phyloP scores from a whole-genome alignment of 2,888 invertebrate genomes.

The Melanostoma mellinum region DNA sequence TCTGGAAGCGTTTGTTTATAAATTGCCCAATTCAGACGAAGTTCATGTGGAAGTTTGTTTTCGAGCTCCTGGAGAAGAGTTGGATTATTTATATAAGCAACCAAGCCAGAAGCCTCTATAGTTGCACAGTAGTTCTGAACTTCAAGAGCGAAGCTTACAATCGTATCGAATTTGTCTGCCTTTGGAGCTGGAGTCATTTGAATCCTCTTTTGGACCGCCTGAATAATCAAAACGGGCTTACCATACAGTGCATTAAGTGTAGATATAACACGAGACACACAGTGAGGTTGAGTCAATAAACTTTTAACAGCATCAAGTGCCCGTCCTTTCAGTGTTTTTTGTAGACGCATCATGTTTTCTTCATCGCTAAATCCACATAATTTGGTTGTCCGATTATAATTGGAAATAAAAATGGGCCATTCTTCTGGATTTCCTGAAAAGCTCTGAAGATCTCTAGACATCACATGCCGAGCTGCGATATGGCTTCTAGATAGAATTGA shows the following conservation, averaged over 20 bases:
- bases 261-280: slow-evolving; percentile 18
- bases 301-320: slow-evolving; percentile 5
- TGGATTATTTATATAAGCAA: slow-evolving; percentile 51
- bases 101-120: slow-evolving; percentile 12
- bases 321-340: slow-evolving; percentile 16
- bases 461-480: slow-evolving; percentile 6
- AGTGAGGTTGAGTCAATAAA: slow-evolving; percentile 17
- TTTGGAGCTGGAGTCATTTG: slow-evolving; percentile 10
- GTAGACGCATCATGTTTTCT: slow-evolving; percentile 20
- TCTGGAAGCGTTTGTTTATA: slow-evolving; percentile 5
- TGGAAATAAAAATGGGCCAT: slow-evolving; percentile 18
- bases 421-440: slow-evolving; percentile 6
- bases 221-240: slow-evolving; percentile 13
- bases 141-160: slow-evolving; percentile 9
- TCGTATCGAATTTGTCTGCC: slow-evolving; percentile 14
- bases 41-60: slow-evolving; percentile 57
- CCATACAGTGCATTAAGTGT: slow-evolving; percentile 9
- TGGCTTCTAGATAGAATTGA: slow-evolving; percentile 6
- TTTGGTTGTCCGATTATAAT: slow-evolving; percentile 10
- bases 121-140: slow-evolving; percentile 14
- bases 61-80: slow-evolving; percentile 62
- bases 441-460: neutral
- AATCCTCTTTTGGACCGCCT: slow-evolving; percentile 5
- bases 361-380: slow-evolving; percentile 31
- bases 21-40: slow-evolving; percentile 63